These are phyloP conservation scores for Glaucidium brasilianum DNA, from an alignment of 2,113 vertebrate genomes.

Conservation along the genomic window DNA sequence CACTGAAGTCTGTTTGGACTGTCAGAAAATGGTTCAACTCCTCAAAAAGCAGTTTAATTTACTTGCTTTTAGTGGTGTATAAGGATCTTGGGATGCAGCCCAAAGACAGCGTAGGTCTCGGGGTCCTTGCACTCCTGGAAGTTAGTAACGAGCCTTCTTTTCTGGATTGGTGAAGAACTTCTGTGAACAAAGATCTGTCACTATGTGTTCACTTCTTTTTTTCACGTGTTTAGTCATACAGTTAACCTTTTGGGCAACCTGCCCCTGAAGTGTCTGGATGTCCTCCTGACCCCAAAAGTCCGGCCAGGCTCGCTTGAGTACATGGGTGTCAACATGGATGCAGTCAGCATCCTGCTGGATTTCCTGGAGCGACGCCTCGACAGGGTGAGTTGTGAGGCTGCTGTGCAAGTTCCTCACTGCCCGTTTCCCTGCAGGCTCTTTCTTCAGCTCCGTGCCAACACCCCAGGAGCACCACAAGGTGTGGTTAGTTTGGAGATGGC, in stretches of 20 bases:
- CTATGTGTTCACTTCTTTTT: not conserved
- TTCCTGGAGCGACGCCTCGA: constrained; percentile 89
- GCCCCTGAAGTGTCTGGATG: constrained; percentile 87
- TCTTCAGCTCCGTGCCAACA: not conserved
- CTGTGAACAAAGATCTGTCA: not conserved
- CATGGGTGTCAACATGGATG: constrained; percentile 93
- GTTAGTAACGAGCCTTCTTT: rapidly evolving
- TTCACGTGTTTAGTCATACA: constrained; percentile 72
- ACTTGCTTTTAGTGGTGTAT: not conserved
- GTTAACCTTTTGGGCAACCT: constrained; percentile 92
- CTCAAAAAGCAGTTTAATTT: not conserved
- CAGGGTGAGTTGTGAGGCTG: constrained; percentile 72
- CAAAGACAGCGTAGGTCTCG: rapidly evolving
- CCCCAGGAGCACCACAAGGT: not conserved
- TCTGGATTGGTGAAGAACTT: not conserved
- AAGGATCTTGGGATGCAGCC: not conserved
- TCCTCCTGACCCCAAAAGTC: constrained; percentile 84
- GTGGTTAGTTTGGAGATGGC: rapidly evolving
- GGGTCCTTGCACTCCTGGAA: not conserved
- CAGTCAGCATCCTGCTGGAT: constrained; percentile 81
- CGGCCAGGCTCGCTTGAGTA: constrained; percentile 85
- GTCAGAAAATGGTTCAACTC: not conserved
- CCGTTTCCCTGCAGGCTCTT: not conserved
- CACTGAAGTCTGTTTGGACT: not conserved
- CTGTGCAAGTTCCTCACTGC: not conserved